phyloP scores from a whole-genome alignment of 1,140 invertebrate genomes.

The Pseudomyrmex concolor region DNA sequence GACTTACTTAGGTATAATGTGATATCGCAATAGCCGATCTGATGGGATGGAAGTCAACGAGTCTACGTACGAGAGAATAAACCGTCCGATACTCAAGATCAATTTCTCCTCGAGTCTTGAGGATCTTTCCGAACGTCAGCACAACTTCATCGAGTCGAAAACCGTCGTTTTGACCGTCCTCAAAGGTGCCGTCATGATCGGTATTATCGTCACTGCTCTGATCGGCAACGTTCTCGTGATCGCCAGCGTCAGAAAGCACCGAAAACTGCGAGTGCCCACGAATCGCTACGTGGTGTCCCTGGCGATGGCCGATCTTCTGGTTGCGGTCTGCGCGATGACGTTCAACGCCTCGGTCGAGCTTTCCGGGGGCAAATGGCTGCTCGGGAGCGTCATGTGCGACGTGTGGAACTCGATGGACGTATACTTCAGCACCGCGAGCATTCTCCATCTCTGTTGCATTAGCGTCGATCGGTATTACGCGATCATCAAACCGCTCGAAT shows the following conservation, averaged over 20 bases:
- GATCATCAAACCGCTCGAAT: conserved; percentile 94
- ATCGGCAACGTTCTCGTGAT: conserved; percentile 92
- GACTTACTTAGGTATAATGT: neutral
- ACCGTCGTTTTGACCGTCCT: conserved; percentile 71
- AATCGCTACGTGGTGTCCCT: conserved; percentile 98
- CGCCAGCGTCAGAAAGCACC: conserved; percentile 90
- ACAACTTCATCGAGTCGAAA: conserved; percentile 30
- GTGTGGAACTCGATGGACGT: conserved; percentile 98
- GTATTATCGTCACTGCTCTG: conserved; percentile 91
- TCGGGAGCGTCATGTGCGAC: conserved; percentile 95
- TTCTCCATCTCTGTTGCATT: conserved; percentile 97
- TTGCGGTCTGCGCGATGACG: conserved; percentile 97
- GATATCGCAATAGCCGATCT: conserved; percentile 23
- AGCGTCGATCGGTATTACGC: conserved; percentile 97
- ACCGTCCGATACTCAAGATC: conserved; percentile 61
- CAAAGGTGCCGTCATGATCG: conserved; percentile 88
- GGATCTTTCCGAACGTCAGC: neutral
- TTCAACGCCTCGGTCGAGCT: conserved; percentile 96
- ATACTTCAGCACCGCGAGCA: conserved; percentile 97
- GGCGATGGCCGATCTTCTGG: conserved; percentile 95
- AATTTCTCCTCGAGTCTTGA: conserved; percentile 34
- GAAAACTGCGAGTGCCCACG: conserved; percentile 94
- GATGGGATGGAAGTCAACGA: conserved; percentile 78
- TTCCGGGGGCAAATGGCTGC: conserved; percentile 93
- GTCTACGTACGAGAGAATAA: conserved; percentile 68